These are phyloP conservation scores for Sebastes iracundus DNA, from an alignment of 2,797 vertebrate genomes.

Conservation along the genomic window DNA sequence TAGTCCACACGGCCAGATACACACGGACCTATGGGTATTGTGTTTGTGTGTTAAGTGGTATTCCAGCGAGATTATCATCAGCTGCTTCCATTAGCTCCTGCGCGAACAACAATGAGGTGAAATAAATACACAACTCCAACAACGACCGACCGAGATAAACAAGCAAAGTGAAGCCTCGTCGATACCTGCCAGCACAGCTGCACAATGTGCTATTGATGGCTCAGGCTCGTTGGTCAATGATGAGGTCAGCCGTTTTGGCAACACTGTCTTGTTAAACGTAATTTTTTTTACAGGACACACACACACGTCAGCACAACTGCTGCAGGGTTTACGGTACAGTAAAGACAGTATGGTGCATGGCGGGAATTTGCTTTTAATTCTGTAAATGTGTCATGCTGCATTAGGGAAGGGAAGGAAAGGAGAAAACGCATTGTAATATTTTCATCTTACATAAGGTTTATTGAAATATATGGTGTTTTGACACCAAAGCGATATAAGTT, in stretches of 20 bases:
- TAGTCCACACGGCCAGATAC: not conserved
- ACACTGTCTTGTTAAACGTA: not conserved
- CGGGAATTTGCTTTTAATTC: not conserved
- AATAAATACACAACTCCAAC: not conserved
- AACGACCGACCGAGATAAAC: not conserved
- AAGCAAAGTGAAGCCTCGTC: not conserved
- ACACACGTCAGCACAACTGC: not conserved
- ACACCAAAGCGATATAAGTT: no score
- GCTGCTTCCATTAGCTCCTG: not conserved
- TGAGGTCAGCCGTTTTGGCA: constrained; percentile 17
- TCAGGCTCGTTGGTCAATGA: not conserved
- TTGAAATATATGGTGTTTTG: not conserved
- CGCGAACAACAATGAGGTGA: not conserved
- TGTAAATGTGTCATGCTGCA: not conserved
- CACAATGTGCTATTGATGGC: constrained; percentile 18
- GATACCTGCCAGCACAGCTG: not conserved
- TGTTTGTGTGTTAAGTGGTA: not conserved
- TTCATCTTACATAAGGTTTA: not conserved
- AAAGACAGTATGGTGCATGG: not conserved
- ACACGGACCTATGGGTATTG: not conserved
- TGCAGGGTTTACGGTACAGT: not conserved
- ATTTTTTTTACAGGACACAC: not conserved
- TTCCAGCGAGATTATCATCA: constrained; percentile 21
- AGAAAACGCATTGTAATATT: not conserved
- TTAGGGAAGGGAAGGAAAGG: not conserved